Base-by-base conservation (phyloP, 2,113 vertebrate genomes). In the Boleophthalmus pectinirostris region DNA sequence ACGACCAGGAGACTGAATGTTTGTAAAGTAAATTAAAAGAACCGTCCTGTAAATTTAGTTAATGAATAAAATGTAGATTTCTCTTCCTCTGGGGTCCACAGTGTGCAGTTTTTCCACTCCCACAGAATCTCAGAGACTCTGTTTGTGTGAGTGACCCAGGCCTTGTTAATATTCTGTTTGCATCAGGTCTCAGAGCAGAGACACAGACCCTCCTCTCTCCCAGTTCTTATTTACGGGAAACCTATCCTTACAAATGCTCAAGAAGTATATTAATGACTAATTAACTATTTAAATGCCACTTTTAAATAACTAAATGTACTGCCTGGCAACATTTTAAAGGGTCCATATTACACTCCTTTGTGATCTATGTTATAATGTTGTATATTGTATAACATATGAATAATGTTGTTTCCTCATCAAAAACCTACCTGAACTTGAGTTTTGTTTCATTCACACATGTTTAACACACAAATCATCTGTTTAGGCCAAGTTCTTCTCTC, bases 121-220 rank as follows among this genome's bases (percentile, higher is more conserved):
- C 2, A 74, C 29, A n/a, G 46, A 66, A 57, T 74, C 43, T 60
- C n/a, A 23, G 33, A 70, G 38, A 11, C 74, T 63, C 54, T 2
- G 35, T 79, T 72, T 67, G 72, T 15, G 43, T 71, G 73, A 73
- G 57, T 72, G 74, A 82, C 81, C 80, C 80, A 67, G 57, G 69
- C 64, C 79, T 79, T 78, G 84, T 85, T 91, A 75, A 85, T 86
- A 89, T 90, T 88, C 87, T 85, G 80, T 74, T 74, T 77, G 80
- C 80, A 88, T 87, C 80, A 69, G 45, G 76, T 49, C 67, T 75
- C 68, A 78, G 74, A 82, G 76, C 67, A 78, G 43, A 72, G 68
- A 70, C 47, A 75, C 67, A 81, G 78, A 60, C 14, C 57, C 68
- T 81, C 72, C n/a, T 76, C 80, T 81, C 46, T 66, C 69, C 74